Evolutionary conservation across 2,113 vertebrate species (phyloP).

Genomic region (Heterotis niloticus): DNA sequence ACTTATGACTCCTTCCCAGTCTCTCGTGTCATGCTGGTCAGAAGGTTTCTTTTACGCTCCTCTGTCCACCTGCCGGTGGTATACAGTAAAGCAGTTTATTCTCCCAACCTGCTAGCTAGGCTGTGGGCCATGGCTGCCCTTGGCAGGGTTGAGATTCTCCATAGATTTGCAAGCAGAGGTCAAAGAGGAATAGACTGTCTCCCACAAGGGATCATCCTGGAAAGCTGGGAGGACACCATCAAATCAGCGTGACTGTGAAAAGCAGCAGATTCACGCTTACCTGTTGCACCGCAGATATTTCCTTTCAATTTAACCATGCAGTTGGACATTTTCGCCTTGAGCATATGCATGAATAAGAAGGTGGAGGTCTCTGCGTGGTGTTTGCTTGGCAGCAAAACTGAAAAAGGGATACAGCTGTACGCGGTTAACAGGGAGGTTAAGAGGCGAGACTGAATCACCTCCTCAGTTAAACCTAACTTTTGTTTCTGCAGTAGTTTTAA

Average conservation of each 20-base stretch:
- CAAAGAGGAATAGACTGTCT: not conserved
- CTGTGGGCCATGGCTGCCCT: not conserved
- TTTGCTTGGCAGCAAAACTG: too few species aligned
- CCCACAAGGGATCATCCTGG: not conserved
- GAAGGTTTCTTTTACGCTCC: not conserved
- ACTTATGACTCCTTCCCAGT: slow-evolving; percentile 2
- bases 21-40: not conserved
- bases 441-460: too few species aligned
- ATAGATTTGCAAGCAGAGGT: not conserved
- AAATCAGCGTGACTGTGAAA: not conserved
- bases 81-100: not conserved
- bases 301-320: not conserved
- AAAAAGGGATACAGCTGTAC: too few species aligned
- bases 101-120: not conserved
- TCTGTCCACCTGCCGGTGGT: not conserved
- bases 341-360: not conserved
- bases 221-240: not conserved
- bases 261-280: not conserved
- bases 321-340: not conserved
- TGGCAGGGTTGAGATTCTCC: not conserved
- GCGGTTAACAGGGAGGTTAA: too few species aligned
- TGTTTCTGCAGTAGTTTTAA: too few species aligned
- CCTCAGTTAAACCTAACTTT: too few species aligned
- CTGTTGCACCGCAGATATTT: not conserved
- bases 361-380: not conserved